Base-by-base conservation (phyloP, 2,888 invertebrate species). In the Melikaiella ostensackeni region DNA sequence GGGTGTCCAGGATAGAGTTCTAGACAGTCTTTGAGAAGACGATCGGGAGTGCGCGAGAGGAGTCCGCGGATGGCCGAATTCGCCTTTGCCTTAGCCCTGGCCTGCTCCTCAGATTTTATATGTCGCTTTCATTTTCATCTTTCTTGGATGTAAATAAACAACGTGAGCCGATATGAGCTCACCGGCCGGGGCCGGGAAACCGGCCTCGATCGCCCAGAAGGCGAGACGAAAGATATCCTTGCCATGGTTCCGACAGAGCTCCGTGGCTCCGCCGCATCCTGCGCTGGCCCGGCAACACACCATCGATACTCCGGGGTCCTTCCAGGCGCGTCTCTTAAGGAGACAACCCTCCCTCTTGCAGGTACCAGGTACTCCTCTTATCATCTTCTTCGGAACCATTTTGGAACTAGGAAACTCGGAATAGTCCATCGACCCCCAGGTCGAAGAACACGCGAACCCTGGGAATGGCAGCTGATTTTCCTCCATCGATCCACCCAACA, bases 181-280 rank as follows among this genome's bases (percentile, higher is more conserved):
- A 86, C 89, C 89, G 78, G 86, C 88, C 82, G 90, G 87, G 79
- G 86, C 88, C 82, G 90, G 87, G 75, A 89, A 90, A 83, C 90
- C 90, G 86, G 88, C 88, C 81, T 89, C 90, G 80, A 90, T 90
- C 38, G 88, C 86, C 91, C 94, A 95, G 90, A 96, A 96, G 90
- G 94, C 95, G 85, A 94, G 96, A 81, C 94, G 97, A 88, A 97
- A 97, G 92, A 97, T 97, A 87, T 97, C 97, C 77, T 92, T 97
- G 90, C 97, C 97, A 84, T 97, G 97, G 97, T 97, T 97, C 92
- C 94, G 97, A 75, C 97, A 97, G 92, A 95, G 95, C 87, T 96
- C 96, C 80, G 94, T 96, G 85, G 93, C 94, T 88, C 93, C 94
- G 86, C 94, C 94, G 75, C 96, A 96, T 92, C 95, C 95, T 81